These are phyloP conservation scores for Scyliorhinus canicula DNA, from an alignment of 2,797 vertebrate species.

Conservation along the genomic window DNA sequence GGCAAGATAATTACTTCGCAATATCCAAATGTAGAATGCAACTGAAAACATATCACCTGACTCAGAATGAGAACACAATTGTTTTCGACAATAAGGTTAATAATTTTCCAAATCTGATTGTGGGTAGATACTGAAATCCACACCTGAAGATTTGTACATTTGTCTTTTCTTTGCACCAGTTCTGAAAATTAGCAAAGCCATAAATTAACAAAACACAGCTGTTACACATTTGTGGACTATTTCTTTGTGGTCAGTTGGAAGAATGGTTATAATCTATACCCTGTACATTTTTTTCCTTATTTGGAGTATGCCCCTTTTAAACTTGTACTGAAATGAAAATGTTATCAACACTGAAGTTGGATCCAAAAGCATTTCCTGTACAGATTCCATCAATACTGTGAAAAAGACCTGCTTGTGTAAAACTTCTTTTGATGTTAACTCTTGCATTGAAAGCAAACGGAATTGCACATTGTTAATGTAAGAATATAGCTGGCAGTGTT, in stretches of 20 bases:
- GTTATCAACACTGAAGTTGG: neutral
- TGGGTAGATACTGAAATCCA: neutral
- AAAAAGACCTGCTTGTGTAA: neutral
- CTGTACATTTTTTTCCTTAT: slow-evolving; percentile 12
- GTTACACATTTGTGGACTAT: neutral
- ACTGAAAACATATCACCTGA: neutral
- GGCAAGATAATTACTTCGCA: neutral
- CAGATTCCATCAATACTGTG: neutral
- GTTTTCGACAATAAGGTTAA: neutral
- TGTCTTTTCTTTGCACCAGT: neutral
- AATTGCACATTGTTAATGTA: neutral
- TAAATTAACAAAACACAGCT: neutral
- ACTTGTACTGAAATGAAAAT: neutral
- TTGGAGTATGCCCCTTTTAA: neutral
- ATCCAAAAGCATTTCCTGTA: neutral
- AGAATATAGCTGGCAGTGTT: neutral
- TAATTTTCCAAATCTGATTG: neutral
- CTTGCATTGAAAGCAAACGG: slow-evolving; percentile 3
- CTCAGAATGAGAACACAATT: neutral
- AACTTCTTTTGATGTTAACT: neutral
- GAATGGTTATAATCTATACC: neutral
- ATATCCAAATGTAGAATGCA: neutral
- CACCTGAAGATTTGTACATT: neutral
- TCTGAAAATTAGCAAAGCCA: neutral
- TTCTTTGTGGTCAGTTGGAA: neutral